Evolutionary conservation across 2,888 invertebrate species (phyloP).

Genomic region (Cyaniris semiargus): DNA sequence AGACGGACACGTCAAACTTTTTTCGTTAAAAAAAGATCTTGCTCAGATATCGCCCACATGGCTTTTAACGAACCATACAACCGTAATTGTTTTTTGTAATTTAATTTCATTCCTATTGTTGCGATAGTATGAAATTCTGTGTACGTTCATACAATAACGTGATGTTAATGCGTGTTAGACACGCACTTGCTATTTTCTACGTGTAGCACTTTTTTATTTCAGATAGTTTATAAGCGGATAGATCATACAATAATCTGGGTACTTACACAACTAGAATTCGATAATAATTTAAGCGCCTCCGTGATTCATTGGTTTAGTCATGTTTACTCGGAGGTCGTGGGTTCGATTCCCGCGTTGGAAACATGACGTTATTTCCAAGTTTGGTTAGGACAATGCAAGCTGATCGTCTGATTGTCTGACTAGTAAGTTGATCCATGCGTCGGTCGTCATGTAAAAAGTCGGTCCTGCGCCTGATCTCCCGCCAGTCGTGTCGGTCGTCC

Average conservation of each 20-base stretch:
- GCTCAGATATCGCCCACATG: not conserved
- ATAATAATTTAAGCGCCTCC: too few relatives aligned
- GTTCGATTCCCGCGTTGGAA: too few relatives aligned
- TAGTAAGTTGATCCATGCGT: too few relatives aligned
- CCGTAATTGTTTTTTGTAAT: slow-evolving; percentile 8
- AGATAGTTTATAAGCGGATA: not conserved
- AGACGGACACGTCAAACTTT: not conserved
- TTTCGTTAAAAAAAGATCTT: not conserved
- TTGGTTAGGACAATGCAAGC: too few relatives aligned
- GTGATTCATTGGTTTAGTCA: too few relatives aligned
- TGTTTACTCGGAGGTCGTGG: too few relatives aligned
- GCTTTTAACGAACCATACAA: not conserved
- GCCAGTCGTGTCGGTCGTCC: too few relatives aligned
- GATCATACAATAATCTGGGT: not conserved
- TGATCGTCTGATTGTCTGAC: too few relatives aligned
- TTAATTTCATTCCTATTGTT: not conserved
- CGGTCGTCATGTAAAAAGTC: too few relatives aligned
- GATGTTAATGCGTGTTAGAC: not conserved
- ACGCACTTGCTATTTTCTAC: not conserved
- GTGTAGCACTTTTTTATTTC: not conserved
- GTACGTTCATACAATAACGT: not conserved
- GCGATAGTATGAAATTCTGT: not conserved
- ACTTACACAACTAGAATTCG: too few relatives aligned
- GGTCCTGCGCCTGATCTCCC: too few relatives aligned
- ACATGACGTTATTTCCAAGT: too few relatives aligned